Evolutionary conservation across 2,888 invertebrate genomes (phyloP).

Genomic region (Eulithis testata): DNA sequence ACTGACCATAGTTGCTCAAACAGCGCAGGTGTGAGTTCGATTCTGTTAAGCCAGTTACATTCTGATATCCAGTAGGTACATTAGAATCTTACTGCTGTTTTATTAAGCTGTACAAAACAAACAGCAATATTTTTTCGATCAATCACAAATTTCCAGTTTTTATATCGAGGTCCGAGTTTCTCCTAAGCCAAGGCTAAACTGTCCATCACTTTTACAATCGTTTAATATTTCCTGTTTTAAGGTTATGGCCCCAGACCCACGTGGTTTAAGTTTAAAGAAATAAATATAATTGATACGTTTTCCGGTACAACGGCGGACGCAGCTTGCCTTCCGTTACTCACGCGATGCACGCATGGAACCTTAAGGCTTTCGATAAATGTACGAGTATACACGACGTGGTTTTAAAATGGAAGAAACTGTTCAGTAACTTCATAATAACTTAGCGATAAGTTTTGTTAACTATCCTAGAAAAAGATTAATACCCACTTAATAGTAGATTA

Average conservation of each 20-base stretch:
- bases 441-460: too few species aligned
- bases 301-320: conserved; percentile 63
- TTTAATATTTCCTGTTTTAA: conserved; percentile 8
- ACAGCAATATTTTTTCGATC: background rate
- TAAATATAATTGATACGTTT: conserved; percentile 50
- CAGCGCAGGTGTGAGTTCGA: background rate
- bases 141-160: conserved; percentile 5
- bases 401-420: background rate
- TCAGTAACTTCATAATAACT: too few species aligned
- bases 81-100: background rate
- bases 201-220: background rate
- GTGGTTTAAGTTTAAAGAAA: conserved; percentile 41
- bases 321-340: conserved; percentile 66
- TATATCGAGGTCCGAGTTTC: conserved; percentile 2
- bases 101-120: background rate
- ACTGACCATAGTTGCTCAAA: too few species aligned
- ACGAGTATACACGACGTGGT: background rate
- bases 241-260: conserved; percentile 19
- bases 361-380: conserved; percentile 15
- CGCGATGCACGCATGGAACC: conserved; percentile 31
- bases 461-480: too few species aligned
- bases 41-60: background rate
- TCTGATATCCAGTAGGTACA: background rate
- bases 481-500: too few species aligned
- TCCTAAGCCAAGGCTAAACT: background rate